Evolutionary conservation across 2,888 invertebrate genomes (phyloP).

Genomic region (Theodoxus fluviatilis): DNA sequence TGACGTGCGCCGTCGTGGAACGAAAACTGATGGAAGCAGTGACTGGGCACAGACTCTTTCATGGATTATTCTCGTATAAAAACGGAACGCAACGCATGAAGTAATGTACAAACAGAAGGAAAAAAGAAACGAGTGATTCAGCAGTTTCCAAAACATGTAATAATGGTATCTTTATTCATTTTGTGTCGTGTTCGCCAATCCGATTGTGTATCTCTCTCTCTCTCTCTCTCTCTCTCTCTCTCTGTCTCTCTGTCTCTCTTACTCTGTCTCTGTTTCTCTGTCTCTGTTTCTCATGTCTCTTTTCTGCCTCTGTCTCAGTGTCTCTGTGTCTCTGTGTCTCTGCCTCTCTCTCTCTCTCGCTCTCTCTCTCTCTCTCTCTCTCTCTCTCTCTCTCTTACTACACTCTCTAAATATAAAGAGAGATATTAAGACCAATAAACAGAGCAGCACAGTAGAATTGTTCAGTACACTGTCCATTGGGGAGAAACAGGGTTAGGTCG

Average conservation of each 20-base stretch:
- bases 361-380: constrained; percentile 20
- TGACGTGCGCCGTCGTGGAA: too few relatives aligned
- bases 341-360: constrained; percentile 15
- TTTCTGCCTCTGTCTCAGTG: background rate
- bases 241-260: constrained; percentile 15
- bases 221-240: constrained; percentile 10
- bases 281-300: background rate
- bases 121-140: too few relatives aligned
- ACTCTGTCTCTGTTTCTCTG: constrained; percentile 11
- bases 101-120: too few relatives aligned
- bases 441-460: too few relatives aligned
- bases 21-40: too few relatives aligned
- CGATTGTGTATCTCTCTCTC: background rate
- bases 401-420: too few relatives aligned
- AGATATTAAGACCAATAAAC: too few relatives aligned
- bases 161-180: background rate
- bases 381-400: constrained; percentile 23
- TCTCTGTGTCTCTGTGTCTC: constrained; percentile 7
- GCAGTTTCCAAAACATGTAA: background rate
- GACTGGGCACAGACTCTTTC: too few relatives aligned
- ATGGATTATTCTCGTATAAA: too few relatives aligned
- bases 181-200: background rate
- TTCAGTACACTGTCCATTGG: too few relatives aligned
- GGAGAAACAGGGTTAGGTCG: too few relatives aligned
- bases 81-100: too few relatives aligned